Base-by-base conservation (phyloP, 2,113 vertebrate species). In the Crotalus viridis region DNA sequence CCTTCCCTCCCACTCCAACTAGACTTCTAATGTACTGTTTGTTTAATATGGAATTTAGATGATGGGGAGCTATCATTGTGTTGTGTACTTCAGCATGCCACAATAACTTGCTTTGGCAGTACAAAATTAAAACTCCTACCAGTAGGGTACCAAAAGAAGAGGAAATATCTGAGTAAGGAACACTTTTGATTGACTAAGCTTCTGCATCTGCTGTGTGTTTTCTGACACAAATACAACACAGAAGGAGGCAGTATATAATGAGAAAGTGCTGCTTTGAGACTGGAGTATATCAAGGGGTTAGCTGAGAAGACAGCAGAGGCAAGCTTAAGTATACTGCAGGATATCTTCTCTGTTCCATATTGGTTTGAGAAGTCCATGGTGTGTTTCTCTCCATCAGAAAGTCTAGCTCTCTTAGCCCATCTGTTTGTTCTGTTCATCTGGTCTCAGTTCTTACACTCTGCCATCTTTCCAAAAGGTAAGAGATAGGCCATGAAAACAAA, bases 261-360 rank as follows among this genome's bases (percentile, higher is more conserved):
- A 26, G 61, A 87, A 88, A 55, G 59, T 90, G 7, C 3, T 85
- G 48, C 4, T 92, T 91, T 33, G 90, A 61, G 26, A 3, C 2
- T 69, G 15, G 88, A 28, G 7, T 91, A 46, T 88, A 92, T 90
- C 86, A 93, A 89, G 9, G 5, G 87, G 33, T 91, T 93, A 5
- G 39, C 94, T 91, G 43, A 59, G 91, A 88, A 0, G 4, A 57
- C 7, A 2, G 9, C 0, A 39, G 1, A 28, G 57, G 28, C 74
- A 21, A 24, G 10, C 43, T 0, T 0, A 22, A 4, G 19, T 90
- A 1, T 28, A 26, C 56, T 43, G 88, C 26, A 55, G 93, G 90
- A 93, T 19, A 10, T 74, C 22, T 48, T 48, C 22, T 48, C 43
- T 46, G 9, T 86, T 43, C 8, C 85, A 46, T 48, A 48, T 24